Percentiles rank a stretch among this genome's conserved stretches.
These are phyloP conservation scores for Thunnus thynnus DNA, from an alignment of 2,113 vertebrate species.

Conservation along the genomic window DNA sequence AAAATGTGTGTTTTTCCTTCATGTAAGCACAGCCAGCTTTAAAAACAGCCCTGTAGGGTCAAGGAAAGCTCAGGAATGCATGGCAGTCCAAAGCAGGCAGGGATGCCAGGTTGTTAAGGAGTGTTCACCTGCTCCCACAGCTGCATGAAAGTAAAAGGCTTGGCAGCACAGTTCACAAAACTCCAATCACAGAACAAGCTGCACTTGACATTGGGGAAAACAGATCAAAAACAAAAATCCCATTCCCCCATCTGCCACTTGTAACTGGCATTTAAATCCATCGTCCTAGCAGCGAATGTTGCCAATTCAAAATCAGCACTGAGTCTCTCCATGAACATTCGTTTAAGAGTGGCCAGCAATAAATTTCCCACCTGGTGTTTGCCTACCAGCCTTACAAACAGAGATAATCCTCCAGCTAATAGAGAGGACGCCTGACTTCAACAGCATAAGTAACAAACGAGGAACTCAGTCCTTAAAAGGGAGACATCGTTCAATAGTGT, in stretches of 20 bases:
- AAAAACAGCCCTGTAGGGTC: slow-evolving; percentile 7
- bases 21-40: slow-evolving; percentile 22
- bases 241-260: slow-evolving; percentile 54
- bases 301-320: slow-evolving; percentile 36
- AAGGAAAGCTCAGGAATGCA: slow-evolving; percentile 46
- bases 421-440: slow-evolving; percentile 18
- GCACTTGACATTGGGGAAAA: slow-evolving; percentile 43
- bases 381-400: slow-evolving; percentile 26
- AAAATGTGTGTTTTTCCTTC: background rate
- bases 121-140: slow-evolving; percentile 52
- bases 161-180: slow-evolving; percentile 40
- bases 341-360: slow-evolving; percentile 35
- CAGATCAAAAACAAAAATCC: slow-evolving; percentile 38
- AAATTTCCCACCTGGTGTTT: slow-evolving; percentile 48
- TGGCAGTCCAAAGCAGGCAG: slow-evolving; percentile 14
- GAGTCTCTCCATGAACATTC: slow-evolving; percentile 33
- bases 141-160: slow-evolving; percentile 34
- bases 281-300: slow-evolving; percentile 7
- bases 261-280: slow-evolving; percentile 44
- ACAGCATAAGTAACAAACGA: slow-evolving; percentile 13
- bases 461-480: background rate
- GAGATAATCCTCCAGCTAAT: slow-evolving; percentile 28
- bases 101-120: slow-evolving; percentile 35
- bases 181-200: slow-evolving; percentile 51
- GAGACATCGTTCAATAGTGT: slow-evolving; percentile 36